Evolutionary conservation across 2,113 vertebrate genomes (phyloP).

Genomic region (Platichthys flesus): DNA sequence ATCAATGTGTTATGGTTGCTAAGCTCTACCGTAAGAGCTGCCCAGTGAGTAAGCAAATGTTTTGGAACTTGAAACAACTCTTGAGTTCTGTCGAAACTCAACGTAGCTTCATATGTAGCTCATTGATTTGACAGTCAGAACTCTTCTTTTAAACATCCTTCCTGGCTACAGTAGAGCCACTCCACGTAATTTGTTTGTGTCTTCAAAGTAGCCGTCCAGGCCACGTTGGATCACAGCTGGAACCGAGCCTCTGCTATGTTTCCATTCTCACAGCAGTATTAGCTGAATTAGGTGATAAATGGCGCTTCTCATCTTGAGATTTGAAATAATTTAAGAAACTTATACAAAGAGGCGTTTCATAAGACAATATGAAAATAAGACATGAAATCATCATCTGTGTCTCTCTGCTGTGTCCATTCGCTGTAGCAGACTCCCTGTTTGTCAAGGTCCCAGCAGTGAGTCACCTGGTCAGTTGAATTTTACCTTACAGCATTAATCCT

Average conservation of each 20-base stretch:
- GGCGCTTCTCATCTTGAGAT: no score
- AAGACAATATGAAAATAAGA: no score
- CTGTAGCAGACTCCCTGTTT: no score
- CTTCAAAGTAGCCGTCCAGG: slow-evolving; percentile 39
- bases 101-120: background rate
- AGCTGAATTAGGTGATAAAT: slow-evolving; percentile 1
- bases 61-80: background rate
- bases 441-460: no score
- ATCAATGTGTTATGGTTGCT: background rate
- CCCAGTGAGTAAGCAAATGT: background rate
- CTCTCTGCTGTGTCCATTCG: no score
- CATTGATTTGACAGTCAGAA: background rate
- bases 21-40: background rate
- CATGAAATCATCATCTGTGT: no score
- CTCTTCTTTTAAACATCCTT: slow-evolving; percentile 17
- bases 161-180: background rate
- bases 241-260: background rate
- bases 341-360: no score
- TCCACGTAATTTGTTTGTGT: slow-evolving; percentile 7
- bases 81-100: background rate
- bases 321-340: no score
- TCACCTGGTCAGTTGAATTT: no score
- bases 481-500: no score
- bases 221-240: background rate
- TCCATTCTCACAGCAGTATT: slow-evolving; percentile 18